Evolutionary conservation across 2,797 vertebrate genomes (phyloP), one percentile per base, ranked within the genome.

Genomic region (Setipinna tenuifilis): DNA sequence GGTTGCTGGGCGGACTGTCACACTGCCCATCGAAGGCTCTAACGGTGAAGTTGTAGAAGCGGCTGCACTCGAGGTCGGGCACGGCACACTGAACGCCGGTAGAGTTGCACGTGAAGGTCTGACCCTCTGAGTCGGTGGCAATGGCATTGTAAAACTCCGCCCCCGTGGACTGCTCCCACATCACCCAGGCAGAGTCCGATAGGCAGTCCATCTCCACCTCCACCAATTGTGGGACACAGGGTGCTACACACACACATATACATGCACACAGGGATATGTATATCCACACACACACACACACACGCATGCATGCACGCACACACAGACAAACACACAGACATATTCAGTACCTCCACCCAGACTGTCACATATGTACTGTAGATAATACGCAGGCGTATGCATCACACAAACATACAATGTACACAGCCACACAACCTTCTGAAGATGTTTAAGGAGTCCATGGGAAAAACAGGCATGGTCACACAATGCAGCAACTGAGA

Each of bases 121-220:
- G 78, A 46, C 90, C 48, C 0, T n/a, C 31, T 62, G 81, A 85
- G 91, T 92, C 87, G 0, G 68, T 93, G 0, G 88, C 89, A 7
- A 54, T 61, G 65, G 92, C 87, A 0, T 88, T 54, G 35, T 95
- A 96, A 41, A 65, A 28, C 35, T 93, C 88, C 0, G 91, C 93
- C 0, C 93, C 94, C 0, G 59, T 88, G 0, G 94, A 89, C 48
- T 88, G 84, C 0, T 94, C 68, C 83, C 92, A 95, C 5, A 89
- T 86, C 85, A 95, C 90, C 94, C 93, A 95, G 61, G 92, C 94
- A 0, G 93, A 93, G 86, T 94, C 94, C 0, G 90, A 90, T 58
- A 95, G 87, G 86, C 96, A 96, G 91, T 96, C 94, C 1, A 96
- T 92, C 87, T 95, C 93, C 82, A 95, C 94, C 0, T 88, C 87